Conservation (phyloP, 2,113 vertebrate genomes). For the Canis aureus region DNA sequence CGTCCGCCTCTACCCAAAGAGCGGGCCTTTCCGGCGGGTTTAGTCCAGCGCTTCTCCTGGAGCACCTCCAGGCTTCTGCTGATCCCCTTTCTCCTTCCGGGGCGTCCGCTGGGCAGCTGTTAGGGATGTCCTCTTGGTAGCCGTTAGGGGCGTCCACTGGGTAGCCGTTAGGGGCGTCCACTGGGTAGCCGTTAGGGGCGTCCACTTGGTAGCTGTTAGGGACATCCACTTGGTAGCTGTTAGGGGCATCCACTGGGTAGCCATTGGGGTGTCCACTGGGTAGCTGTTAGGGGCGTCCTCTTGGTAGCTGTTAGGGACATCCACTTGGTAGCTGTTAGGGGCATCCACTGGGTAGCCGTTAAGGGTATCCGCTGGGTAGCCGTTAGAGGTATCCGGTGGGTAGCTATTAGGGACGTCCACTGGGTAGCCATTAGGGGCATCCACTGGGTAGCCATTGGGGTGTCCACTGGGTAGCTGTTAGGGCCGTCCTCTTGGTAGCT, state of each 20-base stretch:
- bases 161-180: background rate
- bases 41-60: background rate
- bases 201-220: background rate
- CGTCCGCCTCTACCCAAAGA: background rate
- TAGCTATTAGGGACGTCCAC: background rate
- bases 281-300: background rate
- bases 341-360: background rate
- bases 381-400: background rate
- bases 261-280: accelerated
- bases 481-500: background rate
- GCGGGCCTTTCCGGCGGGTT: background rate
- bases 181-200: too few relatives aligned
- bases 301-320: background rate
- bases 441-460: background rate
- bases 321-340: background rate
- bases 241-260: background rate
- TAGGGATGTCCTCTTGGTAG: background rate
- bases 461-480: background rate
- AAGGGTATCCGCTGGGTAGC: background rate
- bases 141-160: too few relatives aligned
- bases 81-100: background rate
- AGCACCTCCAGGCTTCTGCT: background rate
- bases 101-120: background rate
- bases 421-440: background rate
- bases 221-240: background rate